Conservation (phyloP, 2,888 invertebrate genomes). For the Harpalus rufipes region DNA sequence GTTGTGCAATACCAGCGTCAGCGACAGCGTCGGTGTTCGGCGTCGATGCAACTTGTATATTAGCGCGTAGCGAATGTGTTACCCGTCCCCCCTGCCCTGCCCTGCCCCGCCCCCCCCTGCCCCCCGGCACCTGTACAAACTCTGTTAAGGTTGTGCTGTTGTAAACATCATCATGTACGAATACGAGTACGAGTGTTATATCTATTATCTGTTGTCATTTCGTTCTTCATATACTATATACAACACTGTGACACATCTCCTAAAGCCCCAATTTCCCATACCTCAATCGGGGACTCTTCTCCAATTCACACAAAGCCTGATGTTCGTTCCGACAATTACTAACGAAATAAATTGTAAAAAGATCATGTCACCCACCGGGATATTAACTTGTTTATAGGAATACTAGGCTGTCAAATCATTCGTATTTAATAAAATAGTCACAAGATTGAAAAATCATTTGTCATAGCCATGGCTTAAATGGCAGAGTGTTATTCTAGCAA, state of each 20-base stretch:
- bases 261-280: constrained; percentile 62
- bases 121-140: constrained; percentile 71
- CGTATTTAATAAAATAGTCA: too few relatives aligned
- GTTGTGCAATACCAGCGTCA: constrained; percentile 54
- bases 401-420: too few relatives aligned
- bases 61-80: constrained; percentile 79
- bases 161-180: constrained; percentile 75
- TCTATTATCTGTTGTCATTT: constrained; percentile 78
- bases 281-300: constrained; percentile 71
- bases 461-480: too few relatives aligned
- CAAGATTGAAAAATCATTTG: too few relatives aligned
- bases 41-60: constrained; percentile 68
- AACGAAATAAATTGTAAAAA: background rate
- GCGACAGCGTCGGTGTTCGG: constrained; percentile 17
- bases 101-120: constrained; percentile 68
- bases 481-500: too few relatives aligned
- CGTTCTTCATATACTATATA: constrained; percentile 71
- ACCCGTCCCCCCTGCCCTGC: constrained; percentile 76
- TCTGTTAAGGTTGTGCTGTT: constrained; percentile 78
- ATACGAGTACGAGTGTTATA: constrained; percentile 72
- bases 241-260: constrained; percentile 10
- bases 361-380: too few relatives aligned
- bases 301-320: constrained; percentile 71
- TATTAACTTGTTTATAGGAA: too few relatives aligned
- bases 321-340: background rate